phyloP scores from a whole-genome alignment of 2,888 invertebrate genomes.

The Cryptus viduatorius region DNA sequence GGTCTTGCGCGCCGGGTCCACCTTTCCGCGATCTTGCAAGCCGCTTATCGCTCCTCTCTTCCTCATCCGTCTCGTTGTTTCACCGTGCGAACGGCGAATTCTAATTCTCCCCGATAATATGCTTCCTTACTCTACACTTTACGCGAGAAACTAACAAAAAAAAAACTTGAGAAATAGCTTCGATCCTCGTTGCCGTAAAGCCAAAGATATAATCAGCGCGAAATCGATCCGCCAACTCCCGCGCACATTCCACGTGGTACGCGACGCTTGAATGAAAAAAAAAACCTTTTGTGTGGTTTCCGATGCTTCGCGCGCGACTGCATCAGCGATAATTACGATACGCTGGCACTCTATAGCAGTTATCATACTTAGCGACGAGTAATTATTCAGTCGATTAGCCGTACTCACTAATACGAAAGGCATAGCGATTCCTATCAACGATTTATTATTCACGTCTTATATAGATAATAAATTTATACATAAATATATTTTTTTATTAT shows the following conservation, averaged over 20 bases:
- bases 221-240: conserved; percentile 9
- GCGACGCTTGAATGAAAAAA: neutral
- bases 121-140: neutral
- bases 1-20: conserved; percentile 10
- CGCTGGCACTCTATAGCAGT: neutral
- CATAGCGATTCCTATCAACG: neutral
- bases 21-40: neutral
- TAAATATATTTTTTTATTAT: too few relatives aligned
- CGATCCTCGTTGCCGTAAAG: neutral
- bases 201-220: neutral
- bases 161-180: conserved; percentile 19
- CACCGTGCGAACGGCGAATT: conserved; percentile 11
- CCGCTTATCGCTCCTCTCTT: conserved; percentile 17
- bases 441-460: too few relatives aligned
- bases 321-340: conserved; percentile 5
- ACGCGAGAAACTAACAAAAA: neutral
- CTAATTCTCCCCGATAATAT: neutral
- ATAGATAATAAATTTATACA: too few relatives aligned
- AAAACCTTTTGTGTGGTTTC: neutral
- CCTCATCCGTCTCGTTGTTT: neutral
- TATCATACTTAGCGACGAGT: neutral
- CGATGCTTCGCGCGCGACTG: neutral
- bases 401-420: neutral
- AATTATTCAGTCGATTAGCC: neutral
- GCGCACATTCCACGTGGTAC: neutral